Evolutionary conservation across 2,113 vertebrate species (phyloP), one percentile per base, ranked within the genome.

Genomic region (Ochotona princeps): DNA sequence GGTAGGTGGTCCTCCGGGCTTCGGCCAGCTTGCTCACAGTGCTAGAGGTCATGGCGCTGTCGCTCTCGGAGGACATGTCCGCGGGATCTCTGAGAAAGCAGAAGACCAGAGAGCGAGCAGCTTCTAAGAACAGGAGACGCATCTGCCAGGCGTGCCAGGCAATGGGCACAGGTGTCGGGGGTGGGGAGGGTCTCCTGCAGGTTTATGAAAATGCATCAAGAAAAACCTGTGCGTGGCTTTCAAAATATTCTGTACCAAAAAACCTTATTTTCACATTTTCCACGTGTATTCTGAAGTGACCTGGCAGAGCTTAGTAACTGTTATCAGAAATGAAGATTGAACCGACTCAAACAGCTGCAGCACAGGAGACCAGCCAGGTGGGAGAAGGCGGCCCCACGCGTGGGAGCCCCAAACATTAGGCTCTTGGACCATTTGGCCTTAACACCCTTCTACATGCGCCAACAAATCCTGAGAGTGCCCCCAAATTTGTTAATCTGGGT

Each of bases 11-110:
- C 92, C 99, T 97, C 9, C 99, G 98, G 5, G 99, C 99, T 89
- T 99, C 99, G 0, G 99, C 99, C 28, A 99, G 98, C 97, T 99
- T 99, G 91, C 99, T 99, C 96, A 99, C 99, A 0, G 99, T 99
- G 98, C 99, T 99, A 35, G 99, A 99, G 90, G 98, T 99, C 98
- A 99, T 98, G 2, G 99, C 98, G 0, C 96, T 98, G 97, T 99
- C 99, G 0, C 98, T 98, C 97, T 99, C 99, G 0, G 98, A 98
- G 91, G 98, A 98, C 86, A 98, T 91, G 0, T 99, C 99, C 0
- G 98, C 99, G 0, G 99, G 99, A 94, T 99, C 99, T 97, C 99
- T 99, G 96, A 3, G 38, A 78, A 35, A 32, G 65, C 90, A 28
- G 57, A n/a, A 90, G 47, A 85, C 4, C 38, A 44, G 38, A 44